Base-by-base conservation (phyloP, 2,797 vertebrate species). In the Lacerta bilineata region DNA sequence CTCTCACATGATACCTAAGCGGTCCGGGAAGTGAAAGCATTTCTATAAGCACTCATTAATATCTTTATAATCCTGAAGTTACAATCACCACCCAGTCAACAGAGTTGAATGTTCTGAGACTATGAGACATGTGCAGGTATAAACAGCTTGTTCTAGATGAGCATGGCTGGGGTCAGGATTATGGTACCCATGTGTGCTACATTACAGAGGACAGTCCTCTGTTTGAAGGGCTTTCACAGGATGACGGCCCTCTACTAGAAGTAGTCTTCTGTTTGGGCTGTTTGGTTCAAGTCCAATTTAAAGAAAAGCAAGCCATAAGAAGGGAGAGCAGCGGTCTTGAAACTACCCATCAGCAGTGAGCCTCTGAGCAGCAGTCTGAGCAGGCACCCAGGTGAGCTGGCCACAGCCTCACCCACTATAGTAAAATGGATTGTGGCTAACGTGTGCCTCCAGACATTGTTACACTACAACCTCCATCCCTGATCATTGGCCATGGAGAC, bases 41-140 rank as follows among this genome's bases (percentile, higher is more conserved):
- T 85, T 85, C 41, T 85, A 75, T 15, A 68, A 25, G 36, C 55
- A 68, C 81, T 76, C 27, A 81, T 85, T 81, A 85, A 81, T 82
- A 66, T 11, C 11, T 76, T 68, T 75, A 75, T 1, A 17, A 8
- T 66, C 9, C 36, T 80, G 76, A 2, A 23, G 46, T n/a, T 85
- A 39, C 9, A 66, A 15, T 10, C 39, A 74, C n/a, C 39, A 74
- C 61, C 39, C 43, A 64, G 74, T 66, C n/a, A 61, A 85, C 61
- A 23, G 20, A 64, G 61, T n/a, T 78, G 27, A 84, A 43, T n/a
- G 33, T 43, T 71, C 18, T 69, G 11, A 7, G 11, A 10, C 15
- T 66, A 81, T 20, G 25, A 11, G n/a, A 9, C 76, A 20, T 7
- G 18, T 77, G 72, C 7, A 80, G 55, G 25, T 17, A 75, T 20